Base-by-base conservation (phyloP, 2,888 invertebrate species). In the Lasioglossum malachurum region DNA sequence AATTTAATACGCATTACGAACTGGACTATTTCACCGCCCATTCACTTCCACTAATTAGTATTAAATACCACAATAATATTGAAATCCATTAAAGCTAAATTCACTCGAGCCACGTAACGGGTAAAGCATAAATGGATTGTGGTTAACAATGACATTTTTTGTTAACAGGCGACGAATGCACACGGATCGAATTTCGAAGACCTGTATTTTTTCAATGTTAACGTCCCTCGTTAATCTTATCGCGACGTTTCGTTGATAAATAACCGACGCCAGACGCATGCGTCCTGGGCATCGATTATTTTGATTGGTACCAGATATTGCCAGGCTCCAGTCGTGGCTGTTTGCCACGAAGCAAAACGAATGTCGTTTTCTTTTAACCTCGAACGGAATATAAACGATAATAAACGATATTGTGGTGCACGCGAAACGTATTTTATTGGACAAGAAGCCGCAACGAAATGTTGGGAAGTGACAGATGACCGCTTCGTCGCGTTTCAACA, bases 211-310 rank as follows among this genome's bases (percentile, higher is more conserved):
- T 78, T 77, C 79, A 77, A 86, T 80, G 83, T 76, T 86, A 78
- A 85, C 80, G 80, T 78, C 67, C 69, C 60, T 81, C 85, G 78
- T 84, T 82, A 90, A 87, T 89, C 83, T 80, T 49, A 57, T 60
- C 72, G 69, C 75, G 78, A 80, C 76, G 75, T 44, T 88, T 82
- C 23, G 86, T 90, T 90, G 88, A 88, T 89, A 89, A 90, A 88
- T 88, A 89, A 78, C 31, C 53, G 57, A 41, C 69, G 71, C 75
- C 75, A 76, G 79, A 90, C 90, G 90, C 90, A 89, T 91, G 90
- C 90, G 90, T 73, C 75, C 75, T 89, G 76, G 4, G 57, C 83
- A 91, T 91, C 83, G 91, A 91, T 91, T 90, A 91, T 90, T 91
- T 91, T 87, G 79, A 84, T 85, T 89, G 89, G 83, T 88, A 71